Conservation (phyloP, 2,888 invertebrate genomes). For the Lobophora halterata region DNA sequence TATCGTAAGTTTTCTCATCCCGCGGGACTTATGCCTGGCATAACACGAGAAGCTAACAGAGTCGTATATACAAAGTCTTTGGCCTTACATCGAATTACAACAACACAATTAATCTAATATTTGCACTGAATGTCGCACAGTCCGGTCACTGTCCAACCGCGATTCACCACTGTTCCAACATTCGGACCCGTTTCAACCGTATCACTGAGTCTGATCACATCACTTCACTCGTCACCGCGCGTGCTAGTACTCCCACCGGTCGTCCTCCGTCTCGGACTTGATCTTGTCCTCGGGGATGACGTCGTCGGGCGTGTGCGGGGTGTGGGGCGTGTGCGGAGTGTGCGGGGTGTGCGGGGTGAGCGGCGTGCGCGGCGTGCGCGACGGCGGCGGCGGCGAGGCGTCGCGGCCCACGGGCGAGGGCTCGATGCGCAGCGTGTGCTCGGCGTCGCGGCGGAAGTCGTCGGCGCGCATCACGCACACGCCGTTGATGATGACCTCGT, state of each 20-base stretch:
- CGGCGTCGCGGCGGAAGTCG: constrained; percentile 83
- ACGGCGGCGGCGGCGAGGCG: constrained; percentile 51
- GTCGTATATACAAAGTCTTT: constrained; percentile 77
- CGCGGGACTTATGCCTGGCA: constrained; percentile 44
- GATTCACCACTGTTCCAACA: constrained; percentile 26
- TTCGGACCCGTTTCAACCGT: constrained; percentile 46
- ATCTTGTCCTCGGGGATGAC: constrained; percentile 74
- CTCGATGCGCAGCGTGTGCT: constrained; percentile 82
- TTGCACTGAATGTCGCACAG: constrained; percentile 50
- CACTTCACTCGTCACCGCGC: constrained; percentile 26
- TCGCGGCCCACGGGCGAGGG: constrained; percentile 85
- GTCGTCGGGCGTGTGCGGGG: constrained; percentile 48
- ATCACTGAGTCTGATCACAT: constrained; percentile 30
- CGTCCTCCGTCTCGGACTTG: constrained; percentile 82
- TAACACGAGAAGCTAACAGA: constrained; percentile 46
- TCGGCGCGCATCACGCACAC: constrained; percentile 95
- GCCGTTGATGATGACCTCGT: constrained; percentile 95
- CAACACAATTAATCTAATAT: constrained; percentile 48
- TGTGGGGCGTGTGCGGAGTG: constrained; percentile 40
- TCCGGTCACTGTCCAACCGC: constrained; percentile 28
- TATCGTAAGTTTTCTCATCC: constrained; percentile 65
- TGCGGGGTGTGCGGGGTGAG: constrained; percentile 42
- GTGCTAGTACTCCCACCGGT: constrained; percentile 82
- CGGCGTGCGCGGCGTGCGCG: constrained; percentile 39
- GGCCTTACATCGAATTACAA: constrained; percentile 71